Conservation (phyloP, 2,113 vertebrate genomes). For the Chiloscyllium plagiosum region DNA sequence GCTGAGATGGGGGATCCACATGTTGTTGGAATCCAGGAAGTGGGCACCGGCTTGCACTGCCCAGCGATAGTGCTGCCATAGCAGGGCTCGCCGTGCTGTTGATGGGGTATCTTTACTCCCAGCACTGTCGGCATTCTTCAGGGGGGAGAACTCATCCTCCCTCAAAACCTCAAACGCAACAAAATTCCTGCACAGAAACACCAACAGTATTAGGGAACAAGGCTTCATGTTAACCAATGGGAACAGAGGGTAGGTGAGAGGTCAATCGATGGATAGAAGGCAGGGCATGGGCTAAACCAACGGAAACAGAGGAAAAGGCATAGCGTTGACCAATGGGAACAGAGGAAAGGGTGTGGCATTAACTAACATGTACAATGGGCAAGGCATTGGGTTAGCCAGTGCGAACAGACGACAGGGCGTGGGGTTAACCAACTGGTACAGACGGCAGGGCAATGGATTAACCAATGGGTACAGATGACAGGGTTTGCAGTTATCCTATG, state of each 20-base stretch:
- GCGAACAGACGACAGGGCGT: background rate
- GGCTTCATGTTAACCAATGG: background rate
- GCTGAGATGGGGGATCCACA: slow-evolving; percentile 42
- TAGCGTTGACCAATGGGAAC: background rate
- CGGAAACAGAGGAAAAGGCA: background rate
- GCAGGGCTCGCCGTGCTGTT: slow-evolving; percentile 64
- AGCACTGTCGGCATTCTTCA: slow-evolving; percentile 76
- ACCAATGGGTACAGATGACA: background rate
- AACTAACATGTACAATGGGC: background rate
- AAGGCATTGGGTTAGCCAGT: background rate
- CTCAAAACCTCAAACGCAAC: slow-evolving; percentile 80
- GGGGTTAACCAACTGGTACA: background rate
- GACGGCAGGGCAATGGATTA: background rate
- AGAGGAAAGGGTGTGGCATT: background rate
- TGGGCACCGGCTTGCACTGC: slow-evolving; percentile 63
- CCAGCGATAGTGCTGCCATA: slow-evolving; percentile 83
- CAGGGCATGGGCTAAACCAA: background rate
- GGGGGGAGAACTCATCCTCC: slow-evolving; percentile 83
- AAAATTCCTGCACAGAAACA: slow-evolving; percentile 65
- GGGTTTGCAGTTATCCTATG: background rate
- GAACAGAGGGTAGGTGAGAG: no score
- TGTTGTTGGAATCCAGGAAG: slow-evolving; percentile 58
- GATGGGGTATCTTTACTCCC: slow-evolving; percentile 63
- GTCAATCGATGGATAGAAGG: no score
- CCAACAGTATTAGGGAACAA: background rate